Conservation (phyloP, 2,113 vertebrate genomes). For the Pelusios castaneus region DNA sequence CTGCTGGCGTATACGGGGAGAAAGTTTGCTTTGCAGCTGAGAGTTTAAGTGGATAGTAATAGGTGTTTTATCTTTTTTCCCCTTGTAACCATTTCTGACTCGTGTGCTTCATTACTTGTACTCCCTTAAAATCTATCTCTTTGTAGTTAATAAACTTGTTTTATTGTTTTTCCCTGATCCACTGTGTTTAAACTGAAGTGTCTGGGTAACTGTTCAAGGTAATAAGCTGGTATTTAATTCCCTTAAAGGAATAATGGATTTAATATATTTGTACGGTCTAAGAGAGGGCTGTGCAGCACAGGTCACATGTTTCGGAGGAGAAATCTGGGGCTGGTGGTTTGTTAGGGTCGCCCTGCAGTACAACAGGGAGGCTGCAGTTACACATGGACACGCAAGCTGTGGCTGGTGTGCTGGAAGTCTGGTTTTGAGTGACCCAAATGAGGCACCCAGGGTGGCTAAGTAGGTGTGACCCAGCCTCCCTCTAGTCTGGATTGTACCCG, state of each 20-base stretch:
- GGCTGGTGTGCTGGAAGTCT: not conserved
- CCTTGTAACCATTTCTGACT: not conserved
- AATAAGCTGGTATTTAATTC: not conserved
- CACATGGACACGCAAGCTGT: not conserved
- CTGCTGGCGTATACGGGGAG: not conserved
- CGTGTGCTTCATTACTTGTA: not conserved
- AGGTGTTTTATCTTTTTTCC: not conserved
- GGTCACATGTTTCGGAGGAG: not conserved
- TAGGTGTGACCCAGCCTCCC: not conserved
- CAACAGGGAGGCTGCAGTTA: not conserved
- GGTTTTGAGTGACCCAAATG: not conserved
- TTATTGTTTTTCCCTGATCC: not conserved
- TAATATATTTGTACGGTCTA: not conserved
- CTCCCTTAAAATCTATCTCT: not conserved
- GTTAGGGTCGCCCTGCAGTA: not conserved
- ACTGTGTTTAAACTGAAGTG: not conserved
- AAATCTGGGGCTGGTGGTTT: not conserved
- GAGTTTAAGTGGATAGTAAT: not conserved
- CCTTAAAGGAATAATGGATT: not conserved
- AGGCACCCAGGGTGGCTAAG: not conserved
- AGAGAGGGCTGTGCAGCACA: not conserved
- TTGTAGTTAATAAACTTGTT: not conserved
- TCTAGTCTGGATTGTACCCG: not conserved
- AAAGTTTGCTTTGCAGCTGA: not conserved
- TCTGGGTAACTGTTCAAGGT: not conserved